Evolutionary conservation across 1,140 invertebrate genomes (phyloP).

Genomic region (Chymomyza costata): DNA sequence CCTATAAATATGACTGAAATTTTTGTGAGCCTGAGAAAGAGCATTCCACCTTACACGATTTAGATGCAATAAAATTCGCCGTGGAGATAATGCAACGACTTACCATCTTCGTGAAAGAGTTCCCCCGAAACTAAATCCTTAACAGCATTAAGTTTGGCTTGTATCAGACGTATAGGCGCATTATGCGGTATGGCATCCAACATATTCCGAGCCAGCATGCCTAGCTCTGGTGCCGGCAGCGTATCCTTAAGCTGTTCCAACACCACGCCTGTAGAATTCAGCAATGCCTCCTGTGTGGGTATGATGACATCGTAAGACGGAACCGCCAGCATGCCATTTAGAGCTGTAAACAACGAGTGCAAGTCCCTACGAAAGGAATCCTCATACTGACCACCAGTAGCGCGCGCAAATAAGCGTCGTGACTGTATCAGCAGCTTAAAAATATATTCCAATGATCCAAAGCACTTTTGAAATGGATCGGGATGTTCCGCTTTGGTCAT

Average conservation of each 20-base stretch:
- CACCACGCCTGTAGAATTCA: slow-evolving; percentile 76
- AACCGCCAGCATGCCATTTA: slow-evolving; percentile 85
- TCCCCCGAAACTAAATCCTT: slow-evolving; percentile 83
- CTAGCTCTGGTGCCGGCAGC: slow-evolving; percentile 81
- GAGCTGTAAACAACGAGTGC: slow-evolving; percentile 83
- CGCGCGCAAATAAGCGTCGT: slow-evolving; percentile 89
- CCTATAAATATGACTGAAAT: too few species aligned
- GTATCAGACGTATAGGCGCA: slow-evolving; percentile 79
- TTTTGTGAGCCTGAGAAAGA: too few species aligned
- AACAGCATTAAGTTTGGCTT: slow-evolving; percentile 85
- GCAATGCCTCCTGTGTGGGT: slow-evolving; percentile 82
- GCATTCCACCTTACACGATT: too few species aligned
- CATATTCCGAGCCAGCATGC: slow-evolving; percentile 82
- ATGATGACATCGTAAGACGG: slow-evolving; percentile 84
- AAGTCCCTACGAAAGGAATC: slow-evolving; percentile 89
- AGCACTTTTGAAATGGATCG: slow-evolving; percentile 92
- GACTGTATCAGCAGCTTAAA: slow-evolving; percentile 97
- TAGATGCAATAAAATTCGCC: too few species aligned
- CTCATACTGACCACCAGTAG: slow-evolving; percentile 90
- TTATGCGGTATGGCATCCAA: slow-evolving; percentile 82
- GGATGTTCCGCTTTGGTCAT: slow-evolving; percentile 89
- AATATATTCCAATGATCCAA: slow-evolving; percentile 93
- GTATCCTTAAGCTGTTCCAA: slow-evolving; percentile 81
- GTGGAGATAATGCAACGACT: too few species aligned
- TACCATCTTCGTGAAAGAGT: slow-evolving; percentile 83